These are phyloP conservation scores for Saccostrea echinata DNA, from an alignment of 1,140 invertebrate species.

Conservation along the genomic window DNA sequence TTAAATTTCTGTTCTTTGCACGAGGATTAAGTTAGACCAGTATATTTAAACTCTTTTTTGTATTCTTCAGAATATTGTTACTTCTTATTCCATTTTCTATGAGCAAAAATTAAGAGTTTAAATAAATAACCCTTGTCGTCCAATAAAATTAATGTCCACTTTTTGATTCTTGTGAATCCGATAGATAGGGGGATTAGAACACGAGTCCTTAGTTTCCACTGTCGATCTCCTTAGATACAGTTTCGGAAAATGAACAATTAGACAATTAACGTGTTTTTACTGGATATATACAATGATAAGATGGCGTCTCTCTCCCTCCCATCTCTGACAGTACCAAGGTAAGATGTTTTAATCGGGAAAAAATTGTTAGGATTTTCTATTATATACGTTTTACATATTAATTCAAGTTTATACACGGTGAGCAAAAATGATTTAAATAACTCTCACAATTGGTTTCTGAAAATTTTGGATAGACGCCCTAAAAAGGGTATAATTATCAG, in stretches of 20 bases:
- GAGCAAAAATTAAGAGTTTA: constrained; percentile 14
- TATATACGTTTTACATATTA: too few species aligned
- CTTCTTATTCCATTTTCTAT: constrained; percentile 7
- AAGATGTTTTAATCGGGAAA: background rate
- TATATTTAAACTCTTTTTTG: background rate
- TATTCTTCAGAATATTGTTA: constrained; percentile 1
- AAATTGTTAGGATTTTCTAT: too few species aligned
- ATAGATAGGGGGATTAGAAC: background rate
- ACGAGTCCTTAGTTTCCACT: background rate
- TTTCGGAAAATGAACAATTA: background rate
- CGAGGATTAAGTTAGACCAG: constrained; percentile 14
- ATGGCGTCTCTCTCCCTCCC: constrained; percentile 8
- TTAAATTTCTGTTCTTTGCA: constrained; percentile 4
- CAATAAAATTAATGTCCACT: constrained; percentile 18
- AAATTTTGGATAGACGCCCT: too few species aligned
- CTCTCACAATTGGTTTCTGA: too few species aligned
- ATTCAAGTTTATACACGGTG: too few species aligned
- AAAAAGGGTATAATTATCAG: too few species aligned
- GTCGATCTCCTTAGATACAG: background rate
- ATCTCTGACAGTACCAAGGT: constrained; percentile 2
- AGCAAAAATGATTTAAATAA: too few species aligned
- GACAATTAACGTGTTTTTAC: background rate
- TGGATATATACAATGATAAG: constrained; percentile 12
- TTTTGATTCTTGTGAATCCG: background rate
- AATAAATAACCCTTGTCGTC: background rate